Evolutionary conservation across 2,888 invertebrate genomes (phyloP).

Genomic region (Drosophila setosimentum): DNA sequence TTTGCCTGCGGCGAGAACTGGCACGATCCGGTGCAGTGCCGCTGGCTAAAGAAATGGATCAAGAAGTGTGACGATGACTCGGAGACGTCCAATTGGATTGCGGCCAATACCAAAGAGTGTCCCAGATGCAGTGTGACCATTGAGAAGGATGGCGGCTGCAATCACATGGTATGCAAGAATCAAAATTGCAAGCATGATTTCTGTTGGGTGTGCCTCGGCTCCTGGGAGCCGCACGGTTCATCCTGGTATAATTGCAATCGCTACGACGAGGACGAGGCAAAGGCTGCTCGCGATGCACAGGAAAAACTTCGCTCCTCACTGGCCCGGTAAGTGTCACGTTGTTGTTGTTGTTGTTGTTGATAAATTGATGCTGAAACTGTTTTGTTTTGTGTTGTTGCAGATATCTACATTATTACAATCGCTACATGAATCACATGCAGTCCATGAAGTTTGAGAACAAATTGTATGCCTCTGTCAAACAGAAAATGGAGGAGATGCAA

Average conservation of each 20-base stretch:
- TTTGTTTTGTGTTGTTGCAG: conserved; percentile 85
- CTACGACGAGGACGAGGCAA: conserved; percentile 98
- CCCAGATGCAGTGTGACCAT: conserved; percentile 99
- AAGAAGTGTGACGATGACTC: conserved; percentile 99
- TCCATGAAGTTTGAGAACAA: conserved; percentile 99
- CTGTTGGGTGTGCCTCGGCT: conserved; percentile 99
- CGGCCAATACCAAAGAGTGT: conserved; percentile 99
- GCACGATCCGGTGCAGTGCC: conserved; percentile 99
- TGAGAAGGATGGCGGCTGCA: conserved; percentile 99
- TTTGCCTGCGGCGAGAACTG: conserved; percentile 98
- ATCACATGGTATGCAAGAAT: conserved; percentile 99
- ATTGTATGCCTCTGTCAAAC: conserved; percentile 97
- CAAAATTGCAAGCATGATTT: conserved; percentile 99
- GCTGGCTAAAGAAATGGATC: conserved; percentile 97
- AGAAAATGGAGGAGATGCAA: conserved; percentile 99
- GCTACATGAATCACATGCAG: conserved; percentile 99
- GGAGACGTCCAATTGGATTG: conserved; percentile 99
- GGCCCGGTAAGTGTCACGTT: conserved; percentile 89
- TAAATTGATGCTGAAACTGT: background rate
- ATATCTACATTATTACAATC: conserved; percentile 99
- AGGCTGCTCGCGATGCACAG: conserved; percentile 97
- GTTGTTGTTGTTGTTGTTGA: background rate
- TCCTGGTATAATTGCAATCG: conserved; percentile 99
- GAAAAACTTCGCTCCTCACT: conserved; percentile 97
- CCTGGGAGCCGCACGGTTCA: conserved; percentile 99